These are phyloP conservation scores for Neofelis nebulosa DNA, from an alignment of 2,113 vertebrate genomes.

Conservation along the genomic window DNA sequence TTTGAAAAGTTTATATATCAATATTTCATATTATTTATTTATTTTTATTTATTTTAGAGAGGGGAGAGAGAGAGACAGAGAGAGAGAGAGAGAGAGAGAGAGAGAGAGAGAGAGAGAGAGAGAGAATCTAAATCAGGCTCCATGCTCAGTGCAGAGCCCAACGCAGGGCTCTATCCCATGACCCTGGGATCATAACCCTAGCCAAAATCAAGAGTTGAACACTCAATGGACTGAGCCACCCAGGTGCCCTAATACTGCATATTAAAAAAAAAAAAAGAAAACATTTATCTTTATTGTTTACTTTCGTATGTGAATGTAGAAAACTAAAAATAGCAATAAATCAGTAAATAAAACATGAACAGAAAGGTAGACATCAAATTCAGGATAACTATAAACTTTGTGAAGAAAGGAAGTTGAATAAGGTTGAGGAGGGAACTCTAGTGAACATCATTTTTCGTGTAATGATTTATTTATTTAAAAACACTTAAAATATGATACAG, in stretches of 20 bases:
- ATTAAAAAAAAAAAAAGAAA: not conserved
- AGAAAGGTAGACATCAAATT: not conserved
- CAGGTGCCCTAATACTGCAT: too few species aligned
- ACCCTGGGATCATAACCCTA: too few species aligned
- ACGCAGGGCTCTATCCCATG: too few species aligned
- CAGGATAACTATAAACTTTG: not conserved
- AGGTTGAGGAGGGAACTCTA: not conserved
- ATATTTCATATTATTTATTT: not conserved
- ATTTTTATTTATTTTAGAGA: too few species aligned
- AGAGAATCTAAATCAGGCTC: too few species aligned
- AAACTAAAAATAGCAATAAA: not conserved
- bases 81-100: too few species aligned
- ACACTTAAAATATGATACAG: not conserved
- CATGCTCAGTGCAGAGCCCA: too few species aligned
- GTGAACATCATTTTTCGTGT: not conserved
- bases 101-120: too few species aligned
- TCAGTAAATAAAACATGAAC: not conserved
- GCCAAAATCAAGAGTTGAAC: too few species aligned
- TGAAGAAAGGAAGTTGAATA: not conserved
- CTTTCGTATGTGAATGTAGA: not conserved
- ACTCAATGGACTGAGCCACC: too few species aligned
- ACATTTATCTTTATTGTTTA: not conserved
- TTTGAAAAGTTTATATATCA: not conserved
- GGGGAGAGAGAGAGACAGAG: too few species aligned
- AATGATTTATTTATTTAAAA: not conserved